Base-by-base conservation (phyloP, 1,140 invertebrate species). In the Lordiphosa mommai region DNA sequence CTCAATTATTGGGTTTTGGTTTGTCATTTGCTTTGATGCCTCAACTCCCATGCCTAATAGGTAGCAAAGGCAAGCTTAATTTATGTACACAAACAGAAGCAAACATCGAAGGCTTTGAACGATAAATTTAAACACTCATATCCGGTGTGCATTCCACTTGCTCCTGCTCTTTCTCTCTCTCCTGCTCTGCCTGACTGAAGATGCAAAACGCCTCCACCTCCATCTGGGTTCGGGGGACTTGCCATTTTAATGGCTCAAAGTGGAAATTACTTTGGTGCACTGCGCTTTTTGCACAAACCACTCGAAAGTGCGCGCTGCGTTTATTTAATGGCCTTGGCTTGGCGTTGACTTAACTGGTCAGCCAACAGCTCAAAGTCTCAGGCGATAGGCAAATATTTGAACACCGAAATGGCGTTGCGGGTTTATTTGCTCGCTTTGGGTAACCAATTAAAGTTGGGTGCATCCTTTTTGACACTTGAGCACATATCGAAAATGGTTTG, bases 61-160 rank as follows among this genome's bases (percentile, higher is more conserved):
- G 3, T 29, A 13, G 41, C 20, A 27, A 27, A 17, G 20, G 57
- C 37, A 33, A 65, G 40, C 49, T 61, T 80, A 76, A 80, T 80
- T 82, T 80, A 80, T 82, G 76, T 74, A 71, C 66, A 74, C 73
- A 79, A 67, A 37, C 32, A 20, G 40, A 12, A 27, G 41, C 50
- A 57, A 57, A 48, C 52, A 58, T 61, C 51, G 69, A 68, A 74
- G 29, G 17, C 46, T 37, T 17, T 23, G 64, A 53, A 51, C 74
- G 50, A 84, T 84, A 84, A 82, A 82, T 82, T 82, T 71, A 67
- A 80, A 79, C 80, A 61, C 73, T 79, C 73, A 79, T 79, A 79
- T 80, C 73, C 73, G 72, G 73, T 51, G 44, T 51, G 58, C 30
- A 43, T 23, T 3, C 12, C 12, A 6, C 16, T 4, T 12, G 30